Evolutionary conservation across 2,888 invertebrate species (phyloP).

Genomic region (Drosophila borealis): DNA sequence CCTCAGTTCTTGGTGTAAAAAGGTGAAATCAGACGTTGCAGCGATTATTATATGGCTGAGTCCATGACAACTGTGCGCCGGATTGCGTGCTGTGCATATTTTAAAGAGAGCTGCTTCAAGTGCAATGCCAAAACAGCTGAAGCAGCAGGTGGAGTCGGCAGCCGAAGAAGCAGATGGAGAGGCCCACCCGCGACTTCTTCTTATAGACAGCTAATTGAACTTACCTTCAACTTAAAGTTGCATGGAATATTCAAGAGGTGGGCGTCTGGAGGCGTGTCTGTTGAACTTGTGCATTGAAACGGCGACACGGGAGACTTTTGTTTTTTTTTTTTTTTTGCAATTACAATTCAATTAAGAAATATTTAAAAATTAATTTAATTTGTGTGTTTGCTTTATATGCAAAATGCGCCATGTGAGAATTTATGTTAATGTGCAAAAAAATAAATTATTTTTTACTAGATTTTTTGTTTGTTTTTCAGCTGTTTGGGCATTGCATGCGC

Average conservation of each 20-base stretch:
- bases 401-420: slow-evolving; percentile 68
- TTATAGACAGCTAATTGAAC: slow-evolving; percentile 58
- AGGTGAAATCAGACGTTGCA: slow-evolving; percentile 51
- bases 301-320: slow-evolving; percentile 50
- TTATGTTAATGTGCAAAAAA: slow-evolving; percentile 61
- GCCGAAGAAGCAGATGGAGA: slow-evolving; percentile 1
- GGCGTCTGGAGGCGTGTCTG: slow-evolving; percentile 7
- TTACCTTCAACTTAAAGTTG: slow-evolving; percentile 66
- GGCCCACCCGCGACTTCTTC: slow-evolving; percentile 43
- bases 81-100: slow-evolving; percentile 72
- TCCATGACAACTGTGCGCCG: slow-evolving; percentile 33
- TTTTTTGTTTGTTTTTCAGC: slow-evolving; percentile 15
- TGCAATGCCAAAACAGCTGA: slow-evolving; percentile 53
- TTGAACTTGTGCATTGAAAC: slow-evolving; percentile 58
- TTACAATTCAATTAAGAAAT: slow-evolving; percentile 73
- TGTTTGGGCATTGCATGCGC: slow-evolving; percentile 35
- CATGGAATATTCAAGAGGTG: slow-evolving; percentile 43
- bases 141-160: slow-evolving; percentile 4
- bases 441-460: slow-evolving; percentile 24
- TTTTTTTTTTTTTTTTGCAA: slow-evolving; percentile 29
- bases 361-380: slow-evolving; percentile 69
- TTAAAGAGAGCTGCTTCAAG: slow-evolving; percentile 53
- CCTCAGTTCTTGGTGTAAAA: slow-evolving; percentile 25
- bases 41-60: slow-evolving; percentile 23
- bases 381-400: slow-evolving; percentile 44